Evolutionary conservation across 2,888 invertebrate genomes (phyloP), one percentile per base, ranked within the genome.

Genomic region (Aphrophora alni): DNA sequence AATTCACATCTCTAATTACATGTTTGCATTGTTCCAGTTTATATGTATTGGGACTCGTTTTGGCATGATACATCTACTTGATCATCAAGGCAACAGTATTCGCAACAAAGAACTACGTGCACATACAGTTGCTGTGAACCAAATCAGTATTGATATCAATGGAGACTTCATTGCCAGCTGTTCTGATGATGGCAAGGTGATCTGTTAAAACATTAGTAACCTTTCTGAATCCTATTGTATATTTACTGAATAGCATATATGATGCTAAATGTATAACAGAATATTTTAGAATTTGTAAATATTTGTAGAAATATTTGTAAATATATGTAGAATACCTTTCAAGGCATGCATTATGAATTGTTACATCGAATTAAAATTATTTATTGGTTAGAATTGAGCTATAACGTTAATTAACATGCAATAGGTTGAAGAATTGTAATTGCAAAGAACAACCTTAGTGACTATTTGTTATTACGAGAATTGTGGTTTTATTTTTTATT

Each of bases 111-210:
- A 93, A 85, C 89, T 95, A 68, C 92, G 93, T 85, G 92, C 93
- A 33, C 98, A 98, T 86, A 92, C 95, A 0, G 95, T 97, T 0
- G 95, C 97, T 12, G 97, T 99, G 0, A 98, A 98, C 89, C 95
- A 95, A 87, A 96, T 99, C 84, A 97, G 97, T 71, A 96, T 99
- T 83, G 99, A 99, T 88, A 89, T 92, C 27, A 95, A 94, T 86
- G 99, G 98, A n/a, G 98, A 98, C 88, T 96, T 95, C 87, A 93
- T 99, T 28, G 97, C 97, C 0, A 95, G 96, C 75, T 97, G 97
- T 87, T 96, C 97, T 0, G 96, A 97, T 87, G 97, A 97, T 88
- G 97, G 97, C 78, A 94, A 94, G 87, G 95, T 93, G 85, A 84
- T 84, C 84, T 21, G n/a, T n/a, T n/a, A n/a, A n/a, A n/a, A n/a